These are phyloP conservation scores for Notospermus geniculatus DNA, from an alignment of 1,140 invertebrate genomes.

Conservation along the genomic window DNA sequence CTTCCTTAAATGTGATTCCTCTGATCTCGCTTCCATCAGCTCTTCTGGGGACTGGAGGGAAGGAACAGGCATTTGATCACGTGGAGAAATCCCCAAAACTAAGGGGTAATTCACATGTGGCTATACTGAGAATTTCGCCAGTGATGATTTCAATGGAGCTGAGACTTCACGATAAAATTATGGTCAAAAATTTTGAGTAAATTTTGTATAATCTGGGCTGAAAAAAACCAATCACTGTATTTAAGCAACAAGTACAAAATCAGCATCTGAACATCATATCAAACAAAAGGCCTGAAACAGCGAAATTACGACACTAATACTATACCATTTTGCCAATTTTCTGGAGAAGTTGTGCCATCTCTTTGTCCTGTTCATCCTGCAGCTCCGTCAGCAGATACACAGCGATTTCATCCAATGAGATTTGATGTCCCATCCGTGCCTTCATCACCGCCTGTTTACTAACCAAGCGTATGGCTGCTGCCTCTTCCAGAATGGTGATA, in stretches of 20 bases:
- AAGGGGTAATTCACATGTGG: no score
- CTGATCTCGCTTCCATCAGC: conserved; percentile 19
- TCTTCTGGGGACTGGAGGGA: conserved; percentile 31
- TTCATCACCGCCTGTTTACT: conserved; percentile 21
- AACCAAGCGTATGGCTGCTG: conserved; percentile 36
- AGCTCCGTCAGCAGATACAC: conserved; percentile 32
- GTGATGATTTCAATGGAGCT: no score
- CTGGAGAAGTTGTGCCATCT: conserved; percentile 31
- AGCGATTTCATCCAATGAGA: conserved; percentile 31
- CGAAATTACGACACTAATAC: no score
- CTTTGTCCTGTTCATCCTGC: conserved; percentile 40
- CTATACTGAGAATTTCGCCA: no score
- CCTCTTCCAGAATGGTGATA: conserved; percentile 41
- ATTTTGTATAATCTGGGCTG: no score
- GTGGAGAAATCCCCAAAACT: background rate
- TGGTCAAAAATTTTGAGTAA: no score
- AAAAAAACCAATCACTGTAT: no score
- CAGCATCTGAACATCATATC: background rate
- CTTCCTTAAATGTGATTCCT: conserved; percentile 25
- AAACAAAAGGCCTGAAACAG: no score
- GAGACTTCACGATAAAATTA: no score
- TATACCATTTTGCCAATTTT: conserved; percentile 32
- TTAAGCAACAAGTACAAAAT: background rate
- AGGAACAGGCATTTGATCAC: no score
- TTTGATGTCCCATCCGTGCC: background rate